Base-by-base conservation (phyloP, 2,797 vertebrate species). In the Sebastes glaucus region DNA sequence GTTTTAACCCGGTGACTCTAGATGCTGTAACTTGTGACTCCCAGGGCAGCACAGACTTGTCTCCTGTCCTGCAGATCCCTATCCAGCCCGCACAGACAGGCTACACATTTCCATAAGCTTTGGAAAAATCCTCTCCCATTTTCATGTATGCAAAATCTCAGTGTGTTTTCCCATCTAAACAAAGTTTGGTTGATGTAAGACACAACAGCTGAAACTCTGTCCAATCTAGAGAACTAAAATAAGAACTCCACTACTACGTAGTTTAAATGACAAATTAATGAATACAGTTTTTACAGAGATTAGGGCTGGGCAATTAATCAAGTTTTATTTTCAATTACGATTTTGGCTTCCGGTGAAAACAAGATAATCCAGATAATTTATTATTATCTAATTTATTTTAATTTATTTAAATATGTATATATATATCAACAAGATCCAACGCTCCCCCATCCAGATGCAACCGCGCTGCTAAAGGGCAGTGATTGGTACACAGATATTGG, bases 21-120 rank as follows among this genome's bases (percentile, higher is more conserved):
- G 55, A 35, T 81, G 73, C 38, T 76, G 78, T 71, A 71, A 78
- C 74, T 75, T 35, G 62, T 80, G 53, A 77, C 61, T 76, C 23
- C 20, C 27, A 30, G 52, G 2, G 46, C 38, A 62, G 52, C 18
- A 55, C 66, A 52, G 22, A 62, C 69, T 67, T 77, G 52, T 56
- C 35, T 60, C 13, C 38, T 13, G 18, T 71, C 38, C 25, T 83
- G 53, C 59, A 63, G 77, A 65, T 73, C 33, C 33, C 53, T 62
- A 33, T 46, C 27, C 71, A 65, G 63, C 42, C 53, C 71, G 55
- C 61, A 27, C 71, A 65, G 63, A 64, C 53, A 63, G 63, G 56
- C 49, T 22, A 27, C 72, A 78, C 46, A 93, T 93, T 94, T 95
- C 80, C 92, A 92, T 95, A 88, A 71, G 53, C 60, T 89, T 84